A percentile compares a stretch with the other conserved stretches of the same genome.
Conservation (phyloP, 1,140 invertebrate species). For the Gryllus bimaculatus region DNA sequence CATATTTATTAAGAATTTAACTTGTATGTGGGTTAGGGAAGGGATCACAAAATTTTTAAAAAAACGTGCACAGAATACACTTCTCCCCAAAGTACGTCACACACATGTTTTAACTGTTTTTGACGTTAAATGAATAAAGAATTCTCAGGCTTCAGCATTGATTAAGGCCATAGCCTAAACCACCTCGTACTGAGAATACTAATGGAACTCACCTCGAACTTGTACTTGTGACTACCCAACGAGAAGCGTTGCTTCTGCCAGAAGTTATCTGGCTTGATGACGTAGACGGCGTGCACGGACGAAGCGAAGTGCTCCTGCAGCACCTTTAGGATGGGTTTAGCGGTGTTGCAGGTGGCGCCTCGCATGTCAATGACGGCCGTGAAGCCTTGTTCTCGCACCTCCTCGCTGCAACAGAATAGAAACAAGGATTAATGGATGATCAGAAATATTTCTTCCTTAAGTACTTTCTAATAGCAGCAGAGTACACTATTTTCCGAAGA, state of each 20-base stretch:
- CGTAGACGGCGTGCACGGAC: constrained; percentile 81
- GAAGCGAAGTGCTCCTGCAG: constrained; percentile 88
- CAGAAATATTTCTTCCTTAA: not conserved
- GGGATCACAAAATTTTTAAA: no score
- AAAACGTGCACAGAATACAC: no score
- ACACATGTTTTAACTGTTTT: no score
- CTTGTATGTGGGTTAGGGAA: no score
- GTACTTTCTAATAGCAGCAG: no score
- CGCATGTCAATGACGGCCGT: constrained; percentile 95
- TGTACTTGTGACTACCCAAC: constrained; percentile 94
- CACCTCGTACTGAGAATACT: not conserved
- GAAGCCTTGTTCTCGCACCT: constrained; percentile 79
- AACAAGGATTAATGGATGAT: constrained; percentile 23
- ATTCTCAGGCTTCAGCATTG: no score
- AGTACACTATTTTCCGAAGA: no score
- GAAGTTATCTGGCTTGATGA: constrained; percentile 98
- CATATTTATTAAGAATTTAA: no score
- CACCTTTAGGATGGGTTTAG: constrained; percentile 94
- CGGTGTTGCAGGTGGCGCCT: constrained; percentile 85
- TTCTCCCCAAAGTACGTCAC: no score
- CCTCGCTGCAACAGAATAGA: constrained; percentile 62
- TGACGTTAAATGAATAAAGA: no score
- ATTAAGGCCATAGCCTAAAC: no score
- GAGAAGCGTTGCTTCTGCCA: constrained; percentile 98
- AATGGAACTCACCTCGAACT: constrained; percentile 78